Conservation (phyloP, 2,888 invertebrate genomes). For the Merodon equestris region DNA sequence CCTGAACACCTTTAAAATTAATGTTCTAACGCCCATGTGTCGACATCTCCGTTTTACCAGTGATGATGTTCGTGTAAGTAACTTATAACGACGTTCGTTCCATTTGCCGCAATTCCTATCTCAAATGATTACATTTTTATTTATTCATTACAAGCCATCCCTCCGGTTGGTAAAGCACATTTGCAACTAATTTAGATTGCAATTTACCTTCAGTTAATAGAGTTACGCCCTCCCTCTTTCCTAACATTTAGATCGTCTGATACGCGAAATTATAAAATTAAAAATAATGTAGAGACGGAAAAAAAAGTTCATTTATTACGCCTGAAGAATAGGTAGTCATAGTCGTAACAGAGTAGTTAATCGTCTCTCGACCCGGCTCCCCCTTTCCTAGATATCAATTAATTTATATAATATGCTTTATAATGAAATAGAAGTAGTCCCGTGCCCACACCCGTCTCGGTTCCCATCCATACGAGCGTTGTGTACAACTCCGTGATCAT, state of each 20-base stretch:
- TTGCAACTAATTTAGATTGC: slow-evolving; percentile 66
- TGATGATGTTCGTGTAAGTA: too few relatives aligned
- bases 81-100: too few relatives aligned
- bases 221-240: slow-evolving; percentile 54
- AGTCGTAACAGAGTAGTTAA: too few relatives aligned
- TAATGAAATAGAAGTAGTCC: slow-evolving; percentile 47
- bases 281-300: slow-evolving; percentile 8
- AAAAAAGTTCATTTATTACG: too few relatives aligned
- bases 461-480: too few relatives aligned
- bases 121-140: slow-evolving; percentile 20
- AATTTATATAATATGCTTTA: slow-evolving; percentile 59
- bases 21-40: too few relatives aligned
- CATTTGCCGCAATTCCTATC: background rate
- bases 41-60: too few relatives aligned
- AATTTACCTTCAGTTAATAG: slow-evolving; percentile 60
- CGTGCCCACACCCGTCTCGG: background rate
- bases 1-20: too few relatives aligned
- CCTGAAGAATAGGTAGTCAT: too few relatives aligned
- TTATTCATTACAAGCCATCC: slow-evolving; percentile 31
- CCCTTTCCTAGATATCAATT: slow-evolving; percentile 37
- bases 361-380: too few relatives aligned
- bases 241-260: slow-evolving; percentile 59
- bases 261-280: slow-evolving; percentile 57
- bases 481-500: too few relatives aligned
- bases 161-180: slow-evolving; percentile 36